Conservation (phyloP, 2,888 invertebrate genomes). For the Ectemnius lituratus region DNA sequence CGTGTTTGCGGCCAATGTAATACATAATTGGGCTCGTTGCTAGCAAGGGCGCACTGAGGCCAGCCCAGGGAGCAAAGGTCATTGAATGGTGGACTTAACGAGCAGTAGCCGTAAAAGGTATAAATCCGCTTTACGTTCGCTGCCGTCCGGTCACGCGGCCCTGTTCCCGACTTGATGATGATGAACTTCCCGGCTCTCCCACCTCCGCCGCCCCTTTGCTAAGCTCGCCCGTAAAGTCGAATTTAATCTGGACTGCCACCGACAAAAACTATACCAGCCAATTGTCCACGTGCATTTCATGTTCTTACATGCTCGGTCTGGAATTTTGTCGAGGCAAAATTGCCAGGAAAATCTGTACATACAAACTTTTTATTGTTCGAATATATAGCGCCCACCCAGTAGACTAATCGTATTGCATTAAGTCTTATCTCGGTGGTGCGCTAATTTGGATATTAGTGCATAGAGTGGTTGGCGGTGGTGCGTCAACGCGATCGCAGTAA, state of each 20-base stretch:
- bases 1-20: too few relatives aligned
- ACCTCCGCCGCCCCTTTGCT: constrained; percentile 56
- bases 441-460: too few relatives aligned
- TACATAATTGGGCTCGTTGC: too few relatives aligned
- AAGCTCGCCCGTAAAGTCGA: constrained; percentile 74
- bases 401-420: too few relatives aligned
- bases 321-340: constrained; percentile 36
- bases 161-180: constrained; percentile 72
- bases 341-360: not conserved
- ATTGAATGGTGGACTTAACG: constrained; percentile 68
- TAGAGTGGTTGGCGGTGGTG: constrained; percentile 6
- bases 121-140: constrained; percentile 70
- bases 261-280: constrained; percentile 51
- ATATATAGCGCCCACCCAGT: too few relatives aligned
- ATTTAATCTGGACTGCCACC: constrained; percentile 66
- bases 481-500: constrained; percentile 42
- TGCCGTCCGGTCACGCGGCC: constrained; percentile 59
- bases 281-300: constrained; percentile 46
- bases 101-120: constrained; percentile 69
- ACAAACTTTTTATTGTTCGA: not conserved
- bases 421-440: too few relatives aligned
- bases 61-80: constrained; percentile 42
- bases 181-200: constrained; percentile 70
- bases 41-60: too few relatives aligned
- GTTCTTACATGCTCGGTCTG: constrained; percentile 14